phyloP scores from a whole-genome alignment of 1,140 invertebrate species.

The Diorhabda elongata region DNA sequence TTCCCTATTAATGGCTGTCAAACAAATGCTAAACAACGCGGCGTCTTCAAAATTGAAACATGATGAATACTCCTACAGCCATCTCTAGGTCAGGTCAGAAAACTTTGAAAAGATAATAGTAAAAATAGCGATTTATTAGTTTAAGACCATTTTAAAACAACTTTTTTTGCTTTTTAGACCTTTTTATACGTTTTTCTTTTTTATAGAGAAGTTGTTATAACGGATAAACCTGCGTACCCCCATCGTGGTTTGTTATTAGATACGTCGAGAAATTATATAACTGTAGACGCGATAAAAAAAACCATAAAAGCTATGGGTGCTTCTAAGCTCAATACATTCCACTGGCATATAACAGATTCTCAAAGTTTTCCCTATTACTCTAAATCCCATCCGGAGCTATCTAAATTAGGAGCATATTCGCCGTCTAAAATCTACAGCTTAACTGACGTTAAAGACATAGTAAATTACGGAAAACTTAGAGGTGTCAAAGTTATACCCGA shows the following conservation, averaged over 20 bases:
- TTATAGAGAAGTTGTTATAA: conserved; percentile 54
- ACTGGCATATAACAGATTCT: conserved; percentile 88
- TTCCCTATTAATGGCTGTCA: too few species aligned
- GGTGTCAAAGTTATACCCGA: conserved; percentile 78
- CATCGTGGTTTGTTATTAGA: conserved; percentile 75
- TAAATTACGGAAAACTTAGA: conserved; percentile 62
- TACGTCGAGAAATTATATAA: conserved; percentile 70
- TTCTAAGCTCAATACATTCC: conserved; percentile 80
- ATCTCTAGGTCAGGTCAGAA: too few species aligned
- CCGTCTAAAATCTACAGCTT: conserved; percentile 59
- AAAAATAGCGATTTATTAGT: too few species aligned
- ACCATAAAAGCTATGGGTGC: conserved; percentile 77
- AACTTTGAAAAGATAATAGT: too few species aligned
- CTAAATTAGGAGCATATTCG: conserved; percentile 68
- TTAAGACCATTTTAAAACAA: too few species aligned
- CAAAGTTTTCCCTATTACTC: conserved; percentile 80
- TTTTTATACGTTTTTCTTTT: neutral
- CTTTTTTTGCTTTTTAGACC: neutral
- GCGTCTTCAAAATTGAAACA: too few species aligned
- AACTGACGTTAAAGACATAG: conserved; percentile 55
- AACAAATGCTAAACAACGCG: too few species aligned
- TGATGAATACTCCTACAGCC: too few species aligned
- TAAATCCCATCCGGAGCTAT: conserved; percentile 62
- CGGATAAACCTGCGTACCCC: conserved; percentile 66
- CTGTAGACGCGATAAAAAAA: conserved; percentile 59